phyloP scores from a whole-genome alignment of 1,140 invertebrate genomes.

The Triops cancriformis region DNA sequence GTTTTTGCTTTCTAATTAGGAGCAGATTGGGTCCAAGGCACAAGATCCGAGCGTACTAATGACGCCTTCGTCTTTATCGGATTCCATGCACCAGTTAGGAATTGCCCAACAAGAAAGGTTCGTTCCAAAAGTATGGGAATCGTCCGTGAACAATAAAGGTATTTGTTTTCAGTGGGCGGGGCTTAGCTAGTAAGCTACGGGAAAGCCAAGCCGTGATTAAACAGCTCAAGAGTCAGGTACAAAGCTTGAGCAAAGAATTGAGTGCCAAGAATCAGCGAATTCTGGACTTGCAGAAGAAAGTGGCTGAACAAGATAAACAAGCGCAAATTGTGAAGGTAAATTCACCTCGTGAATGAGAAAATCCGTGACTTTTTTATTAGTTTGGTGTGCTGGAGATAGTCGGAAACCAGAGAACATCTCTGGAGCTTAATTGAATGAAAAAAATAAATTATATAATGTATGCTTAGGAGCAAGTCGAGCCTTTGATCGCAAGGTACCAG shows the following conservation, averaged over 20 bases:
- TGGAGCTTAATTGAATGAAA: too few relatives aligned
- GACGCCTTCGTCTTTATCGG: not conserved
- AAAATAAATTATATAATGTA: not conserved
- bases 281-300: not conserved
- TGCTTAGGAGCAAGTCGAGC: not conserved
- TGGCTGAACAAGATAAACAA: conserved; percentile 4
- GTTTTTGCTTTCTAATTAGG: not conserved
- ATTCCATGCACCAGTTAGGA: not conserved
- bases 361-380: not conserved
- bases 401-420: too few relatives aligned
- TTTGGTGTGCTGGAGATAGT: not conserved
- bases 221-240: not conserved
- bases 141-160: not conserved
- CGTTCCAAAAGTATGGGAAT: not conserved
- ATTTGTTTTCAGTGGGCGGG: not conserved
- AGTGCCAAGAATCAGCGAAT: not conserved
- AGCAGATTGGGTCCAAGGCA: not conserved
- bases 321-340: not conserved
- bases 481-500: not conserved
- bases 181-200: not conserved
- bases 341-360: not conserved
- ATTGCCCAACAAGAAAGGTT: not conserved
- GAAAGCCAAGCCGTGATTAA: not conserved
- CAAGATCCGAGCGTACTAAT: not conserved
- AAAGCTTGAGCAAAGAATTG: not conserved